Percentiles rank a stretch among this genome's conserved stretches.
Conservation (phyloP, 2,113 vertebrate genomes). For the Neogobius melanostomus region DNA sequence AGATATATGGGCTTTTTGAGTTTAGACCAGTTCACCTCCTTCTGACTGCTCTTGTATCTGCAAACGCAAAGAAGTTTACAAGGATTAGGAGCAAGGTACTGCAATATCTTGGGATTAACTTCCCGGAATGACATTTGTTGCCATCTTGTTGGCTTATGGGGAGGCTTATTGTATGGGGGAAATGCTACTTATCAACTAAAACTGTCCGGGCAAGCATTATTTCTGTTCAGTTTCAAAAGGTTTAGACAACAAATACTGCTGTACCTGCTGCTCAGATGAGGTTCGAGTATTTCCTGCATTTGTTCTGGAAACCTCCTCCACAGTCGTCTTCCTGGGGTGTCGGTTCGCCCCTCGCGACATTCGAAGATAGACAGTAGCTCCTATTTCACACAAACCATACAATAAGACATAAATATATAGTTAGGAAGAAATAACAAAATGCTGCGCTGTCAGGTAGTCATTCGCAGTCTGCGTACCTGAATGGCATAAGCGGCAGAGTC, state of each 20-base stretch:
- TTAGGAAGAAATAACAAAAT: background rate
- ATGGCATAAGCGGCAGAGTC: constrained; percentile 96
- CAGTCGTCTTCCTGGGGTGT: constrained; percentile 85
- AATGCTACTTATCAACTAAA: too few species aligned
- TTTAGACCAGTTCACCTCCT: constrained; percentile 90
- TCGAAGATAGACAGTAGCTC: constrained; percentile 92
- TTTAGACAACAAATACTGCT: too few species aligned
- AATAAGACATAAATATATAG: background rate
- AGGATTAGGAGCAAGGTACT: too few species aligned
- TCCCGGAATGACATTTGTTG: background rate
- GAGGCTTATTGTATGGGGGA: too few species aligned
- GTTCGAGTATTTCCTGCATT: constrained; percentile 95
- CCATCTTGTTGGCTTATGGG: background rate
- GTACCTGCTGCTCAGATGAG: constrained; percentile 94
- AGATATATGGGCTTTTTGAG: constrained; percentile 96
- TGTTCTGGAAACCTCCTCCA: constrained; percentile 97
- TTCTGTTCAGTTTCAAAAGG: too few species aligned
- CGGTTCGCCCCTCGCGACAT: constrained; percentile 84
- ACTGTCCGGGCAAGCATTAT: too few species aligned
- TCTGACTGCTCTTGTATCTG: constrained; percentile 97
- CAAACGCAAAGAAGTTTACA: background rate
- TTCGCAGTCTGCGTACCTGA: constrained; percentile 77
- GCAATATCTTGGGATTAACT: too few species aligned
- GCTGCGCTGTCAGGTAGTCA: background rate
- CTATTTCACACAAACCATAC: constrained; percentile 63